Evolutionary conservation across 2,888 invertebrate species (phyloP).

Genomic region (Tromatobia lineatoria): DNA sequence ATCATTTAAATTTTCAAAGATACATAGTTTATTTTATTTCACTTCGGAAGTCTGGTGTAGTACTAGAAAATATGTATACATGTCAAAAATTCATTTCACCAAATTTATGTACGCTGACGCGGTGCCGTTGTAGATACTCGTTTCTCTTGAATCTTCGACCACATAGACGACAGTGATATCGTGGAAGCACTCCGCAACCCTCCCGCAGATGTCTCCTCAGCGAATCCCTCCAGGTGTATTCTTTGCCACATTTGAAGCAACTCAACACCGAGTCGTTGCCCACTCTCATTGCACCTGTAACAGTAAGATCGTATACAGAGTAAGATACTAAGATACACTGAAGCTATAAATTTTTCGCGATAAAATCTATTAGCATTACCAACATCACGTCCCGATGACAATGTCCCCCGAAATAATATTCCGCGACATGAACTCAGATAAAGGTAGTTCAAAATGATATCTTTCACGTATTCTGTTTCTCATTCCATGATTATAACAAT

Average conservation of each 20-base stretch:
- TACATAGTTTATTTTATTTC: not conserved
- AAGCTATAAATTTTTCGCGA: not conserved
- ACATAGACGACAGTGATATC: slow-evolving; percentile 78
- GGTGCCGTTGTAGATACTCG: slow-evolving; percentile 78
- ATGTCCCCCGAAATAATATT: not conserved
- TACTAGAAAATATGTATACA: not conserved
- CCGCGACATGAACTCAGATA: not conserved
- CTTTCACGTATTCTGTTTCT: too few relatives aligned
- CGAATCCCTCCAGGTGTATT: slow-evolving; percentile 82
- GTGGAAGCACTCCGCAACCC: slow-evolving; percentile 77
- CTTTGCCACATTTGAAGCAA: slow-evolving; percentile 81
- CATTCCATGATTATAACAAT: not conserved
- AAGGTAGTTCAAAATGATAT: too few relatives aligned
- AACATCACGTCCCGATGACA: not conserved
- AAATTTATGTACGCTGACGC: slow-evolving; percentile 69
- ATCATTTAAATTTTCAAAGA: not conserved
- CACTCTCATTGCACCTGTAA: slow-evolving; percentile 65
- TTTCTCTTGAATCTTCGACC: slow-evolving; percentile 82
- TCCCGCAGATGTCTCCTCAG: slow-evolving; percentile 80
- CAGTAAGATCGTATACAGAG: slow-evolving; percentile 27
- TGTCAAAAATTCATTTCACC: slow-evolving; percentile 57
- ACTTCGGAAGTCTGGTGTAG: not conserved
- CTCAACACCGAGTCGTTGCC: slow-evolving; percentile 74
- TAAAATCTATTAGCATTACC: not conserved
- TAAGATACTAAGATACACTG: not conserved